Conservation (phyloP, 2,888 invertebrate species). For the Clivina fossor region DNA sequence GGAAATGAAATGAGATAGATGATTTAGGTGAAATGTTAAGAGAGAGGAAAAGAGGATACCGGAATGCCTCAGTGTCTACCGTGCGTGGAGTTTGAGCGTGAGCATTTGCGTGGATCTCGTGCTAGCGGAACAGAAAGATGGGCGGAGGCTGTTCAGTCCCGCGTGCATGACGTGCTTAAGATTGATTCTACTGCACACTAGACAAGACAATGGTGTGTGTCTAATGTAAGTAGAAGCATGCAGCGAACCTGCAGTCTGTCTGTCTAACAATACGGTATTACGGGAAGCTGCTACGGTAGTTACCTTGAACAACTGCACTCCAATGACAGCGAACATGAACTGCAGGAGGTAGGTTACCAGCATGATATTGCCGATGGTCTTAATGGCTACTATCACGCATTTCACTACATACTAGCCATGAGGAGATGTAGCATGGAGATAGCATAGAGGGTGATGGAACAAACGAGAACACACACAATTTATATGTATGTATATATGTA, state of each 20-base stretch:
- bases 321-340: conserved; percentile 99
- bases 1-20: no score
- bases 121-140: neutral
- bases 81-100: conserved; percentile 5
- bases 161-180: conserved; percentile 28
- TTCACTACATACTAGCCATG: conserved; percentile 93
- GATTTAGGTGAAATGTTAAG: neutral
- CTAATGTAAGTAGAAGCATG: conserved; percentile 20
- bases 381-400: conserved; percentile 99
- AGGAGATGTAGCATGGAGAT: conserved; percentile 39
- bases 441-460: conserved; percentile 52
- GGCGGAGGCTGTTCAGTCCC: conserved; percentile 7
- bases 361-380: conserved; percentile 99
- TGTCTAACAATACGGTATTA: conserved; percentile 32
- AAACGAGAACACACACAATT: conserved; percentile 46
- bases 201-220: conserved; percentile 9
- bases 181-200: neutral
- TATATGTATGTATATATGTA: conserved; percentile 18
- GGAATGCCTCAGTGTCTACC: neutral
- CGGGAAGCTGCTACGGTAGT: conserved; percentile 51
- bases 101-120: conserved; percentile 1
- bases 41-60: neutral
- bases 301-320: conserved; percentile 99
- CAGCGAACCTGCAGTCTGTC: conserved; percentile 28
- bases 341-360: conserved; percentile 99